Conservation (phyloP, 2,113 vertebrate species). For the Cercopithecus mona region DNA sequence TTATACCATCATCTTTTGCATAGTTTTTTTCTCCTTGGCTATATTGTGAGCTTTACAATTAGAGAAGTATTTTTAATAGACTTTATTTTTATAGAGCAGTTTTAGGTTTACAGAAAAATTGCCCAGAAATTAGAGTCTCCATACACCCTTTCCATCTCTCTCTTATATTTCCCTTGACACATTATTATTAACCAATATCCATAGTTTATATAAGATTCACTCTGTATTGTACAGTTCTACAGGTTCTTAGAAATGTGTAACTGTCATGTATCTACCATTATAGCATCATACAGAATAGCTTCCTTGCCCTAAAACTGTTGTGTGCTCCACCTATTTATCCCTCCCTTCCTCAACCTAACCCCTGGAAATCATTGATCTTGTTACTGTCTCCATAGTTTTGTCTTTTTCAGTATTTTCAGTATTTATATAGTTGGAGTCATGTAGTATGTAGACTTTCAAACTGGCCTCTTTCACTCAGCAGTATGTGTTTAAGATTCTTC, state of each 20-base stretch:
- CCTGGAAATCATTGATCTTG: not conserved
- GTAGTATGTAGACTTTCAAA: not conserved
- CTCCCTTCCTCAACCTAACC: no score
- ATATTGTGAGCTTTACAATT: not conserved
- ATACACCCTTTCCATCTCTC: not conserved
- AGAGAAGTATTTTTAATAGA: not conserved
- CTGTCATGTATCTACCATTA: not conserved
- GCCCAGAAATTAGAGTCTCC: not conserved
- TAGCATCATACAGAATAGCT: not conserved
- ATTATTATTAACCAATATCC: not conserved
- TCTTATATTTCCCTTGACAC: not conserved
- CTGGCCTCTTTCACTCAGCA: not conserved
- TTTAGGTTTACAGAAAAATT: not conserved
- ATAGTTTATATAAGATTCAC: not conserved
- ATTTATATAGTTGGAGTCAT: not conserved
- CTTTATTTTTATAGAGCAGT: not conserved
- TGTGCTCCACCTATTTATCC: not conserved
- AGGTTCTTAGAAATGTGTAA: not conserved
- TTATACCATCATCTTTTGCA: not conserved
- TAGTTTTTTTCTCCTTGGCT: not conserved
- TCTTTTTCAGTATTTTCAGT: not conserved
- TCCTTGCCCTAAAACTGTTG: not conserved
- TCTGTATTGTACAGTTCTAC: not conserved
- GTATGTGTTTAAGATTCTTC: not conserved
- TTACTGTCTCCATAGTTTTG: not conserved